A percentile compares a stretch with the other conserved stretches of the same genome.
Conservation (phyloP, 2,888 invertebrate species). For the Caenorhabditis uteleia region DNA sequence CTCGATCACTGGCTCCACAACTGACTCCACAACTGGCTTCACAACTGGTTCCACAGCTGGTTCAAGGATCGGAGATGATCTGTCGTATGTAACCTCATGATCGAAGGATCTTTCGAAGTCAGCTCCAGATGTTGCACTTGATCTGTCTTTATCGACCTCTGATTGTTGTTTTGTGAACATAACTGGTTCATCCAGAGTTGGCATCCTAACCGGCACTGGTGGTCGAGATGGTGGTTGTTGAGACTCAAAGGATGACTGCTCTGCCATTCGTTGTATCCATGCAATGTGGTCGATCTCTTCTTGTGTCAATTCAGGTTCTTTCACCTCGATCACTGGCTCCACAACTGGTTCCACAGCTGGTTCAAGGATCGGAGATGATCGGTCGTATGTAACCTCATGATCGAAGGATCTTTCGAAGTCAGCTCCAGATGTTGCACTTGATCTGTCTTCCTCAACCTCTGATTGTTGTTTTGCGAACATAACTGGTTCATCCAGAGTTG, state of each 20-base stretch:
- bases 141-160: neutral
- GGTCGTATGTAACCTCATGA: neutral
- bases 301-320: neutral
- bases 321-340: neutral
- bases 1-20: neutral
- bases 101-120: neutral
- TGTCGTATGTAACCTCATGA: neutral
- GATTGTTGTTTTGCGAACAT: conserved; percentile 1
- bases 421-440: neutral
- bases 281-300: neutral
- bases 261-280: neutral
- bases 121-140: neutral
- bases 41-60: neutral
- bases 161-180: neutral
- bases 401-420: neutral
- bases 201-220: neutral
- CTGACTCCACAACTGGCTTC: neutral
- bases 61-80: neutral
- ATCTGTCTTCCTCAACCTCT: neutral
- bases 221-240: neutral
- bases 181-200: too few relatives aligned
- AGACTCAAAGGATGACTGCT: neutral
- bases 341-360: neutral
- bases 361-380: neutral
- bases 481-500: neutral